Evolutionary conservation across 2,113 vertebrate genomes (phyloP), one percentile per base, ranked within the genome.

Genomic region (Engraulis encrasicolus): DNA sequence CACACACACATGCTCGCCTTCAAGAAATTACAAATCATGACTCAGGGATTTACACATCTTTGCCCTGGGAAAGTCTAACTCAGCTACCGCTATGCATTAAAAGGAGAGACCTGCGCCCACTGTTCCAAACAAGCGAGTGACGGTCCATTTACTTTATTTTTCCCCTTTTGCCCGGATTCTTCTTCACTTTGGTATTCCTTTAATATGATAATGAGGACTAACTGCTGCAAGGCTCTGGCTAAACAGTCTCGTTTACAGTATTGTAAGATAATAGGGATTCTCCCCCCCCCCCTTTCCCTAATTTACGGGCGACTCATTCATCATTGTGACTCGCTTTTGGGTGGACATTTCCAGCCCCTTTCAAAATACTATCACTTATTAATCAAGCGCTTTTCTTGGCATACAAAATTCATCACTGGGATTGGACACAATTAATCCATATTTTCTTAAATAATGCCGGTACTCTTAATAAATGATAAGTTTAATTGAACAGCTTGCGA

Each of bases 321-420:
- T 74, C 66, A 74, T 31, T 34, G 66, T 74, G 66, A 74, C 11
- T 74, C 12, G 9, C 66, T 74, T 74, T 74, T 36, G 88, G 85
- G 78, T 88, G 74, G 89, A 50, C 86, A 91, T 90, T 85, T 93
- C 85, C 86, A 87, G 86, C 85, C 89, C n/a, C 90, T 90, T 91
- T 92, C 90, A 86, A 82, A 84, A 89, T 83, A 86, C 87, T 85
- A 91, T 93, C 82, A 91, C 85, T 93, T 93, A 93, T 93, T 93
- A 93, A 93, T 92, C 90, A 90, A 86, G 86, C 90, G 84, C 88
- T 91, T 89, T 91, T 91, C 84, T 80, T 81, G 66, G 74, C 87
- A 90, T 94, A 84, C 91, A 94, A 92, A 88, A 92, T 92, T 94
- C 78, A 93, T 88, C 83, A 37, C 54, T 87, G 78, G 90, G 89